Base-by-base conservation (phyloP, 2,113 vertebrate genomes). In the Heliornis fulica region DNA sequence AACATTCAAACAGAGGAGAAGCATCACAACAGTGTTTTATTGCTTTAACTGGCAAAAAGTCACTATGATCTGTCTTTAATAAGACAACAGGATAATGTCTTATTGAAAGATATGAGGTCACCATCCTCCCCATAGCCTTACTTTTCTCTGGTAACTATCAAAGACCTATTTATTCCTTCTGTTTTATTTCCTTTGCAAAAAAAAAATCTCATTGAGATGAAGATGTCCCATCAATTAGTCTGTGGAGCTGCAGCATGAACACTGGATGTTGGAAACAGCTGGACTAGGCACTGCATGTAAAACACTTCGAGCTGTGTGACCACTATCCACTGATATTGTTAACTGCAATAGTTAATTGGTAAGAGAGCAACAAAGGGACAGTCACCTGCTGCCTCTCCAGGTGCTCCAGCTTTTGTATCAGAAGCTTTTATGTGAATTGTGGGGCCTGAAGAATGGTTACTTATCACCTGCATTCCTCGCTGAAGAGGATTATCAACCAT, bases 351-450 rank as follows among this genome's bases (percentile, higher is more conserved):
- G 45, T 48, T 54, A 46, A 38, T 22, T 34, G 31, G 3, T 48
- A 43, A 69, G 31, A 38, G 57, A 50, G 59, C 21, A 54, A 7
- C 2, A 11, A 51, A 48, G 46, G 56, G 21, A 32, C 0, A 0
- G 14, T 59, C n/a, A 70, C 31, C 41, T 60, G 54, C 46, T 3
- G 3, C 54, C 61, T 69, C 53, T 84, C 45, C 41, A 76, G 68
- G 57, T n/a, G 59, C 48, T 71, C 66, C 6, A 5, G 46, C 40
- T 80, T 81, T 56, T 22, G 19, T 36, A 29, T 41, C 72, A 32
- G 46, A 84, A 56, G 50, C 23, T 46, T 75, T 87, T 68, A 56
- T 56, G 79, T n/a, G 38, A 61, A 4, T 56, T 10, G 2, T 25
- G 61, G 60, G 50, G 78, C n/a, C 40, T 53, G 34, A 32, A 25